Conservation (phyloP, 2,113 vertebrate species). For the Bubalus kerabau region DNA sequence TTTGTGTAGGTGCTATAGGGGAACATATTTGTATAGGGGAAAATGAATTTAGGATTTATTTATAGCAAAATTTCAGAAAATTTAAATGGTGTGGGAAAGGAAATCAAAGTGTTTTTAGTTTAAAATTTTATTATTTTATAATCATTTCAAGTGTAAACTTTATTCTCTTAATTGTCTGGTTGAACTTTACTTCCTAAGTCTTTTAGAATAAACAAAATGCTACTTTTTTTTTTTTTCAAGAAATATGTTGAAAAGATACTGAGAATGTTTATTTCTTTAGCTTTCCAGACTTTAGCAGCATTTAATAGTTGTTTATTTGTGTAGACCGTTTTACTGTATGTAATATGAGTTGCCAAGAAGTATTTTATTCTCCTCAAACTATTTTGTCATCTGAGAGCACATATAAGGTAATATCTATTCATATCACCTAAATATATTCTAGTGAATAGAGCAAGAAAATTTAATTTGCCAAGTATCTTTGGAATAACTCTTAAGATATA, state of each 20-base stretch:
- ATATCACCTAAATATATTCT: conserved; percentile 12
- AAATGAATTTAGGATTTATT: background rate
- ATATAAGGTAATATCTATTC: background rate
- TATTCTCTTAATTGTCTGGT: background rate
- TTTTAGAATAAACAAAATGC: background rate
- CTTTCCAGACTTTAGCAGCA: background rate
- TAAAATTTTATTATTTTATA: conserved; percentile 7
- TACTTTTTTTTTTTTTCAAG: background rate
- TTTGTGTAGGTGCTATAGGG: background rate
- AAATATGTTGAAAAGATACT: conserved; percentile 1
- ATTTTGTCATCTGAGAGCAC: background rate
- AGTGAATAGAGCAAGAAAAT: conserved; percentile 20
- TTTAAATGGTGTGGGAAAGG: background rate
- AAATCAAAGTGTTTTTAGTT: conserved; percentile 9
- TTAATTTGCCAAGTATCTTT: background rate
- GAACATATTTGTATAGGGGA: background rate
- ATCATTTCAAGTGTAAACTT: conserved; percentile 3
- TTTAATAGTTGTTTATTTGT: conserved; percentile 19
- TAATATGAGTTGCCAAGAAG: background rate
- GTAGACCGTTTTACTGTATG: background rate
- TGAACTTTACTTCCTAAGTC: background rate
- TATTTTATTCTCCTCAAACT: background rate
- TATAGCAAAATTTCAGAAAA: conserved; percentile 27
- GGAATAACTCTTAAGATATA: conserved; percentile 2
- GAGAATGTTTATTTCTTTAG: background rate